phyloP scores from a whole-genome alignment of 2,888 invertebrate species.

The Anoplius nigerrimus region DNA sequence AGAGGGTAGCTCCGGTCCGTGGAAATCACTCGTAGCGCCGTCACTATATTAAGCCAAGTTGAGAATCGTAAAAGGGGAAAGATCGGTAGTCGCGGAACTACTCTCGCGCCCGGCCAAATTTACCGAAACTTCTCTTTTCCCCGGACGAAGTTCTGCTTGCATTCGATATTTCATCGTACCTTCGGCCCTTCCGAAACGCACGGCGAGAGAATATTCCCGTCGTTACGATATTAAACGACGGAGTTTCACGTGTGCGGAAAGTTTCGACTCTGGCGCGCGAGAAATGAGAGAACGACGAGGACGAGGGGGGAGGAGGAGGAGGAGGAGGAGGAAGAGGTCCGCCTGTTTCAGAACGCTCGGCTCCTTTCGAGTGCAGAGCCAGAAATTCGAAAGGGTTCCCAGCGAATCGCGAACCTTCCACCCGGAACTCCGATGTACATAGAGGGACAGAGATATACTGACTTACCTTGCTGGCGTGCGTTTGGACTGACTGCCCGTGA shows the following conservation, averaged over 20 bases:
- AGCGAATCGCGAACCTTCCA: background rate
- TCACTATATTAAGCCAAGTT: too few species aligned
- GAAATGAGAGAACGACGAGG: slow-evolving; percentile 24
- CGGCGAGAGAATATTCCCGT: slow-evolving; percentile 35
- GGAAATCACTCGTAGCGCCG: too few species aligned
- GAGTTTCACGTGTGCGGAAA: slow-evolving; percentile 33
- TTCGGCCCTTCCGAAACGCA: slow-evolving; percentile 26
- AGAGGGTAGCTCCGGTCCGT: too few species aligned
- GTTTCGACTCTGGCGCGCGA: slow-evolving; percentile 25
- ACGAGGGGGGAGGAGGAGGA: background rate
- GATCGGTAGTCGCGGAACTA: too few species aligned
- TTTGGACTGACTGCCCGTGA: slow-evolving; percentile 63
- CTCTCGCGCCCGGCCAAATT: too few species aligned
- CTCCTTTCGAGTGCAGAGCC: slow-evolving; percentile 1
- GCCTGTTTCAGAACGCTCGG: background rate
- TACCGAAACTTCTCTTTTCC: slow-evolving; percentile 4
- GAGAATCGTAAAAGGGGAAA: too few species aligned
- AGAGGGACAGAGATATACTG: background rate
- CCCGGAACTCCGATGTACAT: too few species aligned
- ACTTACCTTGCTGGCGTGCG: slow-evolving; percentile 70
- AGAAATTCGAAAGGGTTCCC: slow-evolving; percentile 30
- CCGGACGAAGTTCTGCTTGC: slow-evolving; percentile 3
- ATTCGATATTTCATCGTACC: slow-evolving; percentile 16
- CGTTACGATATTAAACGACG: slow-evolving; percentile 45
- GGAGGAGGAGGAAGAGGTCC: background rate